phyloP scores from a whole-genome alignment of 1,140 invertebrate genomes.

The Plutomurus gul region DNA sequence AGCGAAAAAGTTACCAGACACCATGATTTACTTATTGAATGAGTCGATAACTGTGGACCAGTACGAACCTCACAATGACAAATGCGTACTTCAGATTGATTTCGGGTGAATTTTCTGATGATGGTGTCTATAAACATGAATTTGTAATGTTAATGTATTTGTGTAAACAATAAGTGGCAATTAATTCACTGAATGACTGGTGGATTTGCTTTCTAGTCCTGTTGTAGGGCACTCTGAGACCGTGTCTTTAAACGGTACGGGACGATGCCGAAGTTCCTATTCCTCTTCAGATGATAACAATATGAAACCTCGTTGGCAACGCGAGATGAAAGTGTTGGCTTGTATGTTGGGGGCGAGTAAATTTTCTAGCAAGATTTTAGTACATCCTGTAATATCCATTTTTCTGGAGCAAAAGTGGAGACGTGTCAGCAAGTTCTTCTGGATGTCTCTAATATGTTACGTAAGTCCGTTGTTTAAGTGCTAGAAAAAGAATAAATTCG shows the following conservation, averaged over 20 bases:
- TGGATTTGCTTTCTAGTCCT: slow-evolving; percentile 8
- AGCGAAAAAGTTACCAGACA: slow-evolving; percentile 39
- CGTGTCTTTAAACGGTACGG: background rate
- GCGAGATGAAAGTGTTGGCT: slow-evolving; percentile 19
- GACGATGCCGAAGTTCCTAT: background rate
- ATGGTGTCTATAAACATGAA: background rate
- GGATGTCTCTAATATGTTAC: slow-evolving; percentile 38
- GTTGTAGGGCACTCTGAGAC: background rate
- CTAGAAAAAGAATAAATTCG: too few relatives aligned
- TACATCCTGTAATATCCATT: slow-evolving; percentile 44
- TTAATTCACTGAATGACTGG: background rate
- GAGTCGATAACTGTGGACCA: slow-evolving; percentile 43
- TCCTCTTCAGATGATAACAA: background rate
- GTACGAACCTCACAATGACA: slow-evolving; percentile 42
- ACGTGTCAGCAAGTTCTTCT: slow-evolving; percentile 44
- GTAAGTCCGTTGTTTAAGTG: slow-evolving; percentile 2
- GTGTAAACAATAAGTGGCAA: background rate
- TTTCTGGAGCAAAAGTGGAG: slow-evolving; percentile 52
- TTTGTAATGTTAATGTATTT: background rate
- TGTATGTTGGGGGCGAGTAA: slow-evolving; percentile 23
- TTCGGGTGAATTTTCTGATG: slow-evolving; percentile 34
- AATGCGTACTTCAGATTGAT: slow-evolving; percentile 49
- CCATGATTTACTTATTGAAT: slow-evolving; percentile 39
- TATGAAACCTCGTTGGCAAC: background rate
- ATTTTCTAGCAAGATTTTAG: slow-evolving; percentile 31